Evolutionary conservation across 1,140 invertebrate species (phyloP).

Genomic region (Rhopalosiphum padi): DNA sequence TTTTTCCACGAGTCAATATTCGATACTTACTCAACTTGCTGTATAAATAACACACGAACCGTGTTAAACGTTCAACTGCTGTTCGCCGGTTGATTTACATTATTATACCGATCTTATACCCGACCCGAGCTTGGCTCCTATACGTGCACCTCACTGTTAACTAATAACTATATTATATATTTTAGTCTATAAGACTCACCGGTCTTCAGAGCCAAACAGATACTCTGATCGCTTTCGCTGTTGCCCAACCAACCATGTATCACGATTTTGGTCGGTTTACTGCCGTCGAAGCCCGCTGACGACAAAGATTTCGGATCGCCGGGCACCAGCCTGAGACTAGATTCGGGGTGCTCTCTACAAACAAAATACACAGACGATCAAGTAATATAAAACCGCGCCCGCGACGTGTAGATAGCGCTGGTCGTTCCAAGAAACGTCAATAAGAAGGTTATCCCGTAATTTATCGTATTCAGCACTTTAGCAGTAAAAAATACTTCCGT

Average conservation of each 20-base stretch:
- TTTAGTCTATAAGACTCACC: not conserved
- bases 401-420: not conserved
- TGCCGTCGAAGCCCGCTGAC: not conserved
- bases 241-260: conserved; percentile 55
- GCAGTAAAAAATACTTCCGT: not conserved
- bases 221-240: not conserved
- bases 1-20: no score
- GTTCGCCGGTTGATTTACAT: no score
- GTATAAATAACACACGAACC: no score
- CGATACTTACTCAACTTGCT: no score
- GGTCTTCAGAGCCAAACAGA: not conserved
- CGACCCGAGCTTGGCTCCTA: not conserved
- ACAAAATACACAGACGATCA: not conserved
- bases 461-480: not conserved
- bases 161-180: not conserved
- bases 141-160: not conserved
- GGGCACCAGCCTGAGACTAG: not conserved
- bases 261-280: conserved; percentile 40
- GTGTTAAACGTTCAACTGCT: no score
- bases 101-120: no score
- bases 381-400: not conserved
- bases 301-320: not conserved
- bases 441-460: not conserved
- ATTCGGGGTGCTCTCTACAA: not conserved
- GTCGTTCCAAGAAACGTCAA: not conserved